Evolutionary conservation across 2,888 invertebrate genomes (phyloP).

Genomic region (Drosophila melanosoma): DNA sequence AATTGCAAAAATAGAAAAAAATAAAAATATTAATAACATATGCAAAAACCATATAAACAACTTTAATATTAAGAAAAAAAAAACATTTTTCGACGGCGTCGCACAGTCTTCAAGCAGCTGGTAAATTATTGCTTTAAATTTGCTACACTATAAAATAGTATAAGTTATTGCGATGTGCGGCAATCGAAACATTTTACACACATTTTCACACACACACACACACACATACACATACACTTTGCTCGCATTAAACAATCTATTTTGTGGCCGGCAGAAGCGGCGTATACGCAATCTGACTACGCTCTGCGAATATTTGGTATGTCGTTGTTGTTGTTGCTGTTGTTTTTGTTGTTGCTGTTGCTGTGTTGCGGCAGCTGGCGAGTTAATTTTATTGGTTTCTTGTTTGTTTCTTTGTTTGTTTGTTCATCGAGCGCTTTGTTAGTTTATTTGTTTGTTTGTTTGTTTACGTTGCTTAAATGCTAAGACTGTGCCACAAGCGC

Average conservation of each 20-base stretch:
- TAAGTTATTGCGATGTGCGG: slow-evolving; percentile 44
- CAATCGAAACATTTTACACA: slow-evolving; percentile 43
- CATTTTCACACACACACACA: background rate
- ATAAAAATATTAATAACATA: background rate
- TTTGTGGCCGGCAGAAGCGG: slow-evolving; percentile 48
- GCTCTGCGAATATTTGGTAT: slow-evolving; percentile 43
- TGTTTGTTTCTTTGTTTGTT: slow-evolving; percentile 33
- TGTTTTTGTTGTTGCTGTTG: slow-evolving; percentile 27
- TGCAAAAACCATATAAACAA: background rate
- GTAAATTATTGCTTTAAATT: slow-evolving; percentile 44
- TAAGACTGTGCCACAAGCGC: slow-evolving; percentile 37
- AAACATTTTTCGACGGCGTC: background rate
- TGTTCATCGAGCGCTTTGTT: slow-evolving; percentile 22
- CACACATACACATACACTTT: background rate
- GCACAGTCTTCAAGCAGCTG: slow-evolving; percentile 24
- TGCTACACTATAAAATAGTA: slow-evolving; percentile 51
- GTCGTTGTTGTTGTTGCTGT: slow-evolving; percentile 43
- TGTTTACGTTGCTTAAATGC: slow-evolving; percentile 61
- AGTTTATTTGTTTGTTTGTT: slow-evolving; percentile 41
- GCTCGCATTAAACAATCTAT: slow-evolving; percentile 59
- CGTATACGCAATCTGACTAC: slow-evolving; percentile 63
- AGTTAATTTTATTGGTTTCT: slow-evolving; percentile 68
- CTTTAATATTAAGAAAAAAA: background rate
- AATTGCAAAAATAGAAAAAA: background rate
- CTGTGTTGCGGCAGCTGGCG: slow-evolving; percentile 45